A percentile compares a stretch with the other conserved stretches of the same genome.
These are phyloP conservation scores for Tachina grossa DNA, from an alignment of 2,888 invertebrate species.

Conservation along the genomic window DNA sequence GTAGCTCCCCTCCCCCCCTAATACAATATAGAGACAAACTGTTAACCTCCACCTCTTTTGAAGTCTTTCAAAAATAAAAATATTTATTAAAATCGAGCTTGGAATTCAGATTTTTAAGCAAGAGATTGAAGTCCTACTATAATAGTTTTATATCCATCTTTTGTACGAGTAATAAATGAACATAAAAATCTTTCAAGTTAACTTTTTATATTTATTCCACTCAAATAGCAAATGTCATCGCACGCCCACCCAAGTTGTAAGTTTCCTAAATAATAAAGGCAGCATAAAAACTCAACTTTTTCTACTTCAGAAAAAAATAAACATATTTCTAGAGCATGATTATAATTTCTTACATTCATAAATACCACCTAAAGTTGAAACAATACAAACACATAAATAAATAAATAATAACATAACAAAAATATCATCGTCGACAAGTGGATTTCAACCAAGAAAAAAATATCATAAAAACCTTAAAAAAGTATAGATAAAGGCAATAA, in stretches of 20 bases:
- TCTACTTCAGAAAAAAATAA: slow-evolving; percentile 63
- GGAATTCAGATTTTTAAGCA: no score
- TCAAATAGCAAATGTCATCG: neutral
- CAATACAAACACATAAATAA: slow-evolving; percentile 56
- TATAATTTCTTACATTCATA: slow-evolving; percentile 18
- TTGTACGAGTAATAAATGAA: neutral
- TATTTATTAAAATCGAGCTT: no score
- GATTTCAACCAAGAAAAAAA: slow-evolving; percentile 50
- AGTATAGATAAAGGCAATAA: slow-evolving; percentile 17
- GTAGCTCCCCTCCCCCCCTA: no score
- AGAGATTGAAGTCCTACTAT: no score
- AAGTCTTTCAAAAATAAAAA: no score
- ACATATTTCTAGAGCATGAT: slow-evolving; percentile 50
- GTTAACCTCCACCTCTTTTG: no score
- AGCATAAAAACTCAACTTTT: slow-evolving; percentile 31
- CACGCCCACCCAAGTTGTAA: slow-evolving; percentile 52
- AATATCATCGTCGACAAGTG: slow-evolving; percentile 70
- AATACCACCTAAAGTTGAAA: slow-evolving; percentile 37
- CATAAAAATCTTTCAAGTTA: neutral
- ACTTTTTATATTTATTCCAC: neutral
- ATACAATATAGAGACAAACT: no score
- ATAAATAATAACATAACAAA: slow-evolving; percentile 71
- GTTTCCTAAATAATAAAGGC: slow-evolving; percentile 53
- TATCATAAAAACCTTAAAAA: neutral
- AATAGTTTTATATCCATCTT: no score